Conservation (phyloP, 1,140 invertebrate genomes). For the Penaeus chinensis region DNA sequence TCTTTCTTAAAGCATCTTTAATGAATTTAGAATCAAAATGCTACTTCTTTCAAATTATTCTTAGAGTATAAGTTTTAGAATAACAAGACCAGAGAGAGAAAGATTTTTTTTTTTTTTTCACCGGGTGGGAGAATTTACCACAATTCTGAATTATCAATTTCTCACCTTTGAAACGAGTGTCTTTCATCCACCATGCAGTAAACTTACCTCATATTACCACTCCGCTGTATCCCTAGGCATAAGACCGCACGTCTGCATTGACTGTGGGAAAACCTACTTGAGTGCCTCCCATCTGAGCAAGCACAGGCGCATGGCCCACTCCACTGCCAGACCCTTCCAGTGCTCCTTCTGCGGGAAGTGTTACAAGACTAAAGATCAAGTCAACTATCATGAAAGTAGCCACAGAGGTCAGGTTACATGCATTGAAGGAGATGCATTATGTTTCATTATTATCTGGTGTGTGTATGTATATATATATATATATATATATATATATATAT, state of each 20-base stretch:
- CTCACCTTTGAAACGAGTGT: no score
- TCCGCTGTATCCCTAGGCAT: slow-evolving; percentile 24
- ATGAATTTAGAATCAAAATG: no score
- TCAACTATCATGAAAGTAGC: slow-evolving; percentile 45
- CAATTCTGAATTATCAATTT: no score
- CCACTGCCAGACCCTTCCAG: slow-evolving; percentile 34
- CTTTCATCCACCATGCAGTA: no score
- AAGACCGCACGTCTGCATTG: slow-evolving; percentile 35
- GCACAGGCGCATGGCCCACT: slow-evolving; percentile 39
- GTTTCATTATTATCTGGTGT: not conserved
- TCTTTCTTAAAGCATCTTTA: no score
- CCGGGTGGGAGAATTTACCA: no score
- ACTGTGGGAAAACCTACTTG: slow-evolving; percentile 47
- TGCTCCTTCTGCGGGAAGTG: slow-evolving; percentile 51
- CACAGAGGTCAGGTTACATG: slow-evolving; percentile 34
- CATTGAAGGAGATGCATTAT: not conserved
- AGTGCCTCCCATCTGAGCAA: slow-evolving; percentile 46
- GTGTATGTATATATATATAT: no score
- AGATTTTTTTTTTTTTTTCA: no score
- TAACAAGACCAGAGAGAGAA: no score
- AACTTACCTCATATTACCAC: not conserved
- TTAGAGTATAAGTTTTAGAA: no score
- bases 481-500: no score
- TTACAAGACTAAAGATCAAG: slow-evolving; percentile 43
- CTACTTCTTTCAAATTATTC: no score